Base-by-base conservation (phyloP, 2,113 vertebrate species). In the Microcebus jonahi region DNA sequence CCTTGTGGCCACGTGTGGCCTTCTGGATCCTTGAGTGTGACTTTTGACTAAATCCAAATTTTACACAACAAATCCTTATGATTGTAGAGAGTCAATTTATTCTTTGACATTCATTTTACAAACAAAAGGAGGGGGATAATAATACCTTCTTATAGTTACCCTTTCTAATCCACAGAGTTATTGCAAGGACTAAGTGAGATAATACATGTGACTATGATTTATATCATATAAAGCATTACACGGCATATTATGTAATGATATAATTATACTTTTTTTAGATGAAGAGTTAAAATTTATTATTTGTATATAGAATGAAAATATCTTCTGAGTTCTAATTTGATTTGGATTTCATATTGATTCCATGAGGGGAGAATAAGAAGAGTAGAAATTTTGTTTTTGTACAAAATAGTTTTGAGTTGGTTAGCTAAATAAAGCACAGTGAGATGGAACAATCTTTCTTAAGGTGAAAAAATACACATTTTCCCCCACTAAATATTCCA, bases 361-460 rank as follows among this genome's bases (percentile, higher is more conserved):
- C 25, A 48, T 63, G 50, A 91, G 8, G 45, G 39, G 76, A n/a
- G n/a, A 93, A 68, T 53, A 73, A 68, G 39, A 84, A 93, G 73
- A 85, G 53, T 57, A 29, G 7, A 55, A 20, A 31, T 84, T 94
- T 73, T 61, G 18, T 83, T 92, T 88, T 82, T 73, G 71, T 61
- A 53, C 29, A 88, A 65, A 55, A 29, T n/a, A 63, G 48, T 83
- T 92, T 88, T 92, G 89, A 93, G 48, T 92, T 84, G 48, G 31
- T 48, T 82, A 81, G 27, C 20, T 29, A 17, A 84, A 88, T 82
- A 76, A 85, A 95, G 57, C 55, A 79, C 39, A 39, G 13, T 73
- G 63, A 50, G 45, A 81, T 61, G 79, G 77, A 80, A 57, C n/a
- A 39, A 39, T 39, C 39, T 39, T 94, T 94, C n/a, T 73, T 59